Conservation (phyloP, 2,888 invertebrate genomes). For the Eristalinus sepulchralis region DNA sequence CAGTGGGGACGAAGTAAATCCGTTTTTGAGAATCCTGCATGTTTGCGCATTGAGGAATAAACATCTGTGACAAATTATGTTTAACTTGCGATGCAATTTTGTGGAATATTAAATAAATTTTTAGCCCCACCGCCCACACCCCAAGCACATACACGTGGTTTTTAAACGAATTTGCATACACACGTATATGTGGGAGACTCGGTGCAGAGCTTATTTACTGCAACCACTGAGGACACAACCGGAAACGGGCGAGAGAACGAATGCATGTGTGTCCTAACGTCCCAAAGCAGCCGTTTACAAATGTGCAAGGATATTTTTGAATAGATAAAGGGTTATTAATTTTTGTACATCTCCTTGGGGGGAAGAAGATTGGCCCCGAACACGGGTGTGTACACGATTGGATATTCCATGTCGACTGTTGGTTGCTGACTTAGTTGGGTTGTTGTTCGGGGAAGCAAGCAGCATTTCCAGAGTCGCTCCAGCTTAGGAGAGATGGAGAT, state of each 20-base stretch:
- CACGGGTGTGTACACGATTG: not conserved
- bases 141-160: not conserved
- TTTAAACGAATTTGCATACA: not conserved
- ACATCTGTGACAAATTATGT: constrained; percentile 71
- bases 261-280: not conserved
- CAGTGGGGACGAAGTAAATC: constrained; percentile 13
- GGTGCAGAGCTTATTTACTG: constrained; percentile 38
- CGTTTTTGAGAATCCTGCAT: constrained; percentile 62
- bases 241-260: not conserved
- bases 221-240: constrained; percentile 8
- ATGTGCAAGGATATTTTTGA: constrained; percentile 29
- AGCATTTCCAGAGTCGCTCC: not conserved
- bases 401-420: not conserved
- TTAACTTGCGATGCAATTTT: constrained; percentile 71
- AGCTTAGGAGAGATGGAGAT: not conserved
- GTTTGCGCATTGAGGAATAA: constrained; percentile 71
- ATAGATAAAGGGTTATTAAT: constrained; percentile 55
- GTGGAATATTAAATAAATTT: constrained; percentile 67
- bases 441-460: not conserved
- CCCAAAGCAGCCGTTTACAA: constrained; percentile 20
- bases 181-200: constrained; percentile 25
- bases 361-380: not conserved
- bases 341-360: constrained; percentile 18
- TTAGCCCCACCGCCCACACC: not conserved
- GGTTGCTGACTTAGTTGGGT: not conserved